Conservation (phyloP, 2,888 invertebrate species). For the Ormyrus pomaceus region DNA sequence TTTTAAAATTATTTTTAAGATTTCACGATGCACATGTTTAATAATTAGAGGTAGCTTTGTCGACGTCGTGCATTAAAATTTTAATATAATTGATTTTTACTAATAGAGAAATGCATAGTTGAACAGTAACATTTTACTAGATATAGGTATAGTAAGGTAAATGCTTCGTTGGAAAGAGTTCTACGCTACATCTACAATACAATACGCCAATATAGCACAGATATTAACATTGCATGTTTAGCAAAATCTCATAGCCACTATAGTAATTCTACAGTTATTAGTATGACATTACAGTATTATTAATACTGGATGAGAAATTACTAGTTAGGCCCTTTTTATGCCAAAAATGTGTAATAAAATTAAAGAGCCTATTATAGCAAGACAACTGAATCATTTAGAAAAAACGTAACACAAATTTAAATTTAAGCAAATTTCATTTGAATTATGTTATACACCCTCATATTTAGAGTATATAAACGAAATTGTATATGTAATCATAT, state of each 20-base stretch:
- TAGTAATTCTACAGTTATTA: conserved; percentile 40
- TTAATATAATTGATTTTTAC: conserved; percentile 24
- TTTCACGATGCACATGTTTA: conserved; percentile 18
- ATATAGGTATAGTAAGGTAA: conserved; percentile 36
- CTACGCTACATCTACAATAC: conserved; percentile 44
- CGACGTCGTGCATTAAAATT: conserved; percentile 40
- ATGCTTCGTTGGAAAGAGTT: conserved; percentile 46
- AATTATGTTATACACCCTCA: too few species aligned
- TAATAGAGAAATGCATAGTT: conserved; percentile 39
- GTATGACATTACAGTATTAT: conserved; percentile 28
- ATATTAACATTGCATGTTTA: conserved; percentile 48
- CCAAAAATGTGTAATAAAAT: conserved; percentile 23
- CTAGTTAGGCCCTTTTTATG: conserved; percentile 37
- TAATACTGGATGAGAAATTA: conserved; percentile 44
- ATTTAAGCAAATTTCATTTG: too few species aligned
- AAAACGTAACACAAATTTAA: neutral
- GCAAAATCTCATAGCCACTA: conserved; percentile 39
- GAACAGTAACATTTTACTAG: conserved; percentile 45
- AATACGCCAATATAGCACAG: conserved; percentile 45
- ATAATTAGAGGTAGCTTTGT: conserved; percentile 44
- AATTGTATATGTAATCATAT: neutral
- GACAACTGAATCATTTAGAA: neutral
- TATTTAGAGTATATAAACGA: too few species aligned
- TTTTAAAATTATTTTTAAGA: conserved; percentile 8
- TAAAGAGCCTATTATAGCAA: neutral